phyloP scores from a whole-genome alignment of 2,113 vertebrate species.

The Falco punctatus region DNA sequence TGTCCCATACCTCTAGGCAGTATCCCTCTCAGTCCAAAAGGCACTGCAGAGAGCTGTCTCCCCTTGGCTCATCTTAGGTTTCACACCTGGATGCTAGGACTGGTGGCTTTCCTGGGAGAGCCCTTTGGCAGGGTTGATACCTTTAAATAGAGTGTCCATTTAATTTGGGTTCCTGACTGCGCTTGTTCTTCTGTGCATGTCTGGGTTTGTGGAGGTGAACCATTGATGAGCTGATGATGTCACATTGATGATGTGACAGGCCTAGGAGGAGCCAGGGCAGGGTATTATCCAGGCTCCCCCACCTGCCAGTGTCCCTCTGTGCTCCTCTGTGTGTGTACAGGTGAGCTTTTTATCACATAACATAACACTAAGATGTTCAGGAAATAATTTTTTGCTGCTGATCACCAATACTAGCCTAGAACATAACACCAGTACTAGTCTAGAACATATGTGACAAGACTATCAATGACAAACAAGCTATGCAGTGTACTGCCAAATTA shows the following conservation, averaged over 20 bases:
- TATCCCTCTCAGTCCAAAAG: background rate
- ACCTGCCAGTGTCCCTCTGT: background rate
- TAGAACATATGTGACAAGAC: background rate
- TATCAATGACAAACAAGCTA: background rate
- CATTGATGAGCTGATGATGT: background rate
- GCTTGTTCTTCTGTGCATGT: rapidly evolving
- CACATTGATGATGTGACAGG: background rate
- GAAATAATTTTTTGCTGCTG: background rate
- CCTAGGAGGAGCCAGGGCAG: background rate
- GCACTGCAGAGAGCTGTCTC: background rate
- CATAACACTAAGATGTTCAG: background rate
- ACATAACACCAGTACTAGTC: background rate
- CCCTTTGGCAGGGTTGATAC: background rate
- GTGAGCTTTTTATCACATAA: background rate
- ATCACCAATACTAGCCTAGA: background rate
- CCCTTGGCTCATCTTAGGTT: background rate
- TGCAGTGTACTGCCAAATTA: background rate
- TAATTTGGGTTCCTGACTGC: background rate
- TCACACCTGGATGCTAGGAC: background rate
- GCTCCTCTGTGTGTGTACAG: background rate
- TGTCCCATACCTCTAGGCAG: background rate
- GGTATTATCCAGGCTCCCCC: background rate
- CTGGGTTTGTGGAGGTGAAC: background rate
- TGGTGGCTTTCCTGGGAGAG: background rate
- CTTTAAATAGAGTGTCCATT: no score